Evolutionary conservation across 1,140 invertebrate species (phyloP).

Genomic region (Bombyx mori): ASM3026992v2 NC_085117.1:12211001-12211500

Average conservation of each 20-base stretch:
- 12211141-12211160: too few species aligned
- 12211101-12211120: too few species aligned
- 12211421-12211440: slow-evolving; percentile 92
- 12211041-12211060: too few species aligned
- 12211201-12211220: too few species aligned
- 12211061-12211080: too few species aligned
- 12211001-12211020: too few species aligned
- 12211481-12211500: too few species aligned
- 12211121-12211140: too few species aligned
- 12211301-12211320: slow-evolving; percentile 96
- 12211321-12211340: slow-evolving; percentile 94
- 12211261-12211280: slow-evolving; percentile 90
- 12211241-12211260: slow-evolving; percentile 95
- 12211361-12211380: slow-evolving; percentile 94
- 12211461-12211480: not conserved
- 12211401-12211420: slow-evolving; percentile 90
- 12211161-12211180: too few species aligned
- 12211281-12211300: slow-evolving; percentile 94
- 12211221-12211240: slow-evolving; percentile 84
- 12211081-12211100: too few species aligned
- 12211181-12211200: too few species aligned
- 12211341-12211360: slow-evolving; percentile 88
- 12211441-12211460: slow-evolving; percentile 79
- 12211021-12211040: too few species aligned
- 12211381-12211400: slow-evolving; percentile 90